These are phyloP conservation scores for Pseudocheirus occidentalis DNA, from an alignment of 2,797 vertebrate genomes.

Conservation along the genomic window DNA sequence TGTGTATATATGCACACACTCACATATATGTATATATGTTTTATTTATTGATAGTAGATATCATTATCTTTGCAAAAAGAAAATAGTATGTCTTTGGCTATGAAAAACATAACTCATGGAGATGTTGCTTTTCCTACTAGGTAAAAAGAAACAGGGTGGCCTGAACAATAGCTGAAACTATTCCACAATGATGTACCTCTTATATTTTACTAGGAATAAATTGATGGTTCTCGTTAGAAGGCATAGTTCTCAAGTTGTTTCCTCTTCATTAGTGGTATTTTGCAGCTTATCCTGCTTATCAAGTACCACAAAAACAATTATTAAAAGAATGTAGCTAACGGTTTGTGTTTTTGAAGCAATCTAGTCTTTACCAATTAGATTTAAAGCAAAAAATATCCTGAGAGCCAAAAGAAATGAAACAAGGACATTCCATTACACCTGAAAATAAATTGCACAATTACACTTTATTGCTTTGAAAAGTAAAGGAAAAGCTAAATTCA, in stretches of 20 bases:
- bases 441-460: slow-evolving; percentile 56
- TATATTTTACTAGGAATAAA: slow-evolving; percentile 43
- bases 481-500: slow-evolving; percentile 45
- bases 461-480: slow-evolving; percentile 49
- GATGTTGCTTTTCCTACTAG: slow-evolving; percentile 25
- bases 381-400: background rate
- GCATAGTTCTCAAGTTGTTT: background rate
- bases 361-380: slow-evolving; percentile 5
- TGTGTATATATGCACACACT: background rate
- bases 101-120: slow-evolving; percentile 20
- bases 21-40: background rate
- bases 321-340: slow-evolving; percentile 23
- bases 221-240: background rate
- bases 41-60: slow-evolving; percentile 14
- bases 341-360: background rate
- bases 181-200: background rate
- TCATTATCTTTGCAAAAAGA: slow-evolving; percentile 28
- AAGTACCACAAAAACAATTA: background rate
- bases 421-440: background rate
- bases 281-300: background rate
- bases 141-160: slow-evolving; percentile 39
- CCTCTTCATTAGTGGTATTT: slow-evolving; percentile 22
- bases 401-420: background rate
- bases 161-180: slow-evolving; percentile 41
- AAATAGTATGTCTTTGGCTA: slow-evolving; percentile 8